These are phyloP conservation scores for Himalopsyche anomala DNA, from an alignment of 2,888 invertebrate species.

Conservation along the genomic window DNA sequence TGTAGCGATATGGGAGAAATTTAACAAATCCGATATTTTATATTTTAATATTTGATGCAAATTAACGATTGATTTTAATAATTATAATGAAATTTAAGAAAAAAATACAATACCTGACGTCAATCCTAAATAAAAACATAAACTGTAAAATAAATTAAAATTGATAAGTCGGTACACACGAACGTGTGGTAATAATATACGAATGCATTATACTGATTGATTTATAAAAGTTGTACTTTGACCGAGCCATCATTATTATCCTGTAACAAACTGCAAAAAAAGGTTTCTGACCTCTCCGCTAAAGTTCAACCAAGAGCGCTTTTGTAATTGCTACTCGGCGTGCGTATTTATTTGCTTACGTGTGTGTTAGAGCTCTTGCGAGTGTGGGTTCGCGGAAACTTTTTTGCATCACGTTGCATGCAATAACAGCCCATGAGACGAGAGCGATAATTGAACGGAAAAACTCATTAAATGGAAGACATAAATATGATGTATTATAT, in stretches of 20 bases:
- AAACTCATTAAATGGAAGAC: not conserved
- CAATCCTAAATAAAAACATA: too few species aligned
- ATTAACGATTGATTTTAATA: too few species aligned
- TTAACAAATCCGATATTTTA: too few species aligned
- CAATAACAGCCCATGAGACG: not conserved
- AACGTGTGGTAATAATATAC: too few species aligned
- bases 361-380: not conserved
- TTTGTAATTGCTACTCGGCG: constrained; percentile 6
- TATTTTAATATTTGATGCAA: too few species aligned
- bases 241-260: not conserved
- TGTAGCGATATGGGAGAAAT: too few species aligned
- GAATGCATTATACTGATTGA: not conserved
- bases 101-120: too few species aligned
- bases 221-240: constrained; percentile 2
- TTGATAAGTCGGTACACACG: too few species aligned
- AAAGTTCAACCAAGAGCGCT: constrained; percentile 30
- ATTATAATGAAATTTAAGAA: too few species aligned
- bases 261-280: not conserved
- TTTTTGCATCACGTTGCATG: not conserved
- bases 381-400: constrained; percentile 8
- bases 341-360: not conserved
- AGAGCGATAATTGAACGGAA: not conserved
- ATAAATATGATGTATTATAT: too few species aligned
- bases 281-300: constrained; percentile 21
- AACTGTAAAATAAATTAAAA: too few species aligned